Evolutionary conservation across 2,888 invertebrate genomes (phyloP).

Genomic region (Nezara viridula): DNA sequence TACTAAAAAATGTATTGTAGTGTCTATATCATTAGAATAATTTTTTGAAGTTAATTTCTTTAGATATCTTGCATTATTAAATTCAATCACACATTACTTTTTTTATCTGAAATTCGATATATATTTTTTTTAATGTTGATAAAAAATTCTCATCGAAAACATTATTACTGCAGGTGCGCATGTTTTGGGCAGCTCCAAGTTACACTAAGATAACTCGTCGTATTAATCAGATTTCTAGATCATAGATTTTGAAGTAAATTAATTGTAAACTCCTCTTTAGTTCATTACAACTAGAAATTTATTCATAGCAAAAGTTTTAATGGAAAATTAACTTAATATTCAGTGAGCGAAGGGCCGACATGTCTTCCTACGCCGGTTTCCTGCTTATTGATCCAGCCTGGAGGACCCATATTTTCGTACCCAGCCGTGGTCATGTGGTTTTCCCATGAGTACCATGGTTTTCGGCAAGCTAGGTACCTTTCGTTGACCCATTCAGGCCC

Average conservation of each 20-base stretch:
- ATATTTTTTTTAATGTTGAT: too few relatives aligned
- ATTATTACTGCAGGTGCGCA: neutral
- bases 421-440: neutral
- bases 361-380: constrained; percentile 22
- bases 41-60: too few relatives aligned
- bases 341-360: neutral
- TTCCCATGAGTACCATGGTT: constrained; percentile 8
- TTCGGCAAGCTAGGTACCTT: neutral
- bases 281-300: neutral
- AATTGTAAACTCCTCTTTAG: neutral
- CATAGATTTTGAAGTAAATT: neutral
- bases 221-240: neutral
- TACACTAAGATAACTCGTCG: neutral
- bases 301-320: neutral
- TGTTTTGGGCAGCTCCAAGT: neutral
- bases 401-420: constrained; percentile 20
- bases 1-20: too few relatives aligned
- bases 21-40: too few relatives aligned
- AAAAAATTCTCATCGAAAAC: neutral
- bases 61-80: too few relatives aligned
- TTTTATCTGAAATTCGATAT: too few relatives aligned
- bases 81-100: too few relatives aligned
- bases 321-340: neutral
- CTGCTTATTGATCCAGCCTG: constrained; percentile 16
- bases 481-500: neutral